Base-by-base conservation (phyloP, 1,140 invertebrate species). In the Calycopis cecrops region DNA sequence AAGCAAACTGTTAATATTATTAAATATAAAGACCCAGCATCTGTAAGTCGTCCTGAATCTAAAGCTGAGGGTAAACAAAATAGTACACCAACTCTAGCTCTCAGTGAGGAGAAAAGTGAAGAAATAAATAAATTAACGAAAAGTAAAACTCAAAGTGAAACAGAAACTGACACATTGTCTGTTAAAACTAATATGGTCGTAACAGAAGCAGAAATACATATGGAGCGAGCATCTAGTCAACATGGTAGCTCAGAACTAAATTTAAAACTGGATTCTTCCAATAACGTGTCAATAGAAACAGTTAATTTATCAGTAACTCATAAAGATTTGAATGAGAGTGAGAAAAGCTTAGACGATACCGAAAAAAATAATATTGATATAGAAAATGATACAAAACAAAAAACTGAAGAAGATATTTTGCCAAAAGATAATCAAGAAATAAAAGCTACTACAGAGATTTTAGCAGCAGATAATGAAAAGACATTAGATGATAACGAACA, bases 201-300 rank as follows among this genome's bases (percentile, higher is more conserved):
- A 47, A 88, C 88, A 14, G 88, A 89, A 84, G 88, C 87, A 34
- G 85, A 88, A 79, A 85, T 89, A 48, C 87, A 89, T 60, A 83
- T 83, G 79, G 79, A 87, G 65, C 68, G 76, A 34, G 76, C 81
- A 63, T 80, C 76, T 17, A 81, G 63, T 53, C 73, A 79, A 71
- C 78, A 79, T 52, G 79, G 79, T 14, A 84, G 68, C 66, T 82
- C 80, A 18, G 79, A 79, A 65, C 57, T 82, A 57, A 79, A 67
- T 18, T 76, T 85, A 34, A 85, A 76, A 53, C 66, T 87, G 16
- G 82, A 79, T 76, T 69, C 76, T 59, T 62, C 66, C 67, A 75
- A 88, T 73, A 75, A 89, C 69, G 65, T 85, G 55, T 62, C 80
- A 44, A 72, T 77, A 62, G 69, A 82, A 79, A 68, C 69, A 48